These are phyloP conservation scores for Scaptomyza pallida DNA, from an alignment of 1,140 invertebrate genomes.

Conservation along the genomic window DNA sequence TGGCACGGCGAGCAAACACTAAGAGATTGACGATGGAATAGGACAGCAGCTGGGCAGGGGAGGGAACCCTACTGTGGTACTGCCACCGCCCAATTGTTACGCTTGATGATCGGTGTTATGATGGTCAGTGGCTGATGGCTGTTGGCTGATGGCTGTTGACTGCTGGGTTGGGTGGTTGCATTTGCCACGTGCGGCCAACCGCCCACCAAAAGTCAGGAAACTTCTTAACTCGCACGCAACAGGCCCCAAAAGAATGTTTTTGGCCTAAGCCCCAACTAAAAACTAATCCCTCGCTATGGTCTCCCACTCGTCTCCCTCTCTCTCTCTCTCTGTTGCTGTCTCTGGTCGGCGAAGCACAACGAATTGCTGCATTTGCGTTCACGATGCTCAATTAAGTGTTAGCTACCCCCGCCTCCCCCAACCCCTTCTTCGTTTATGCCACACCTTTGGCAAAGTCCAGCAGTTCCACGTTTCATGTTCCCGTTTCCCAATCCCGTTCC, in stretches of 20 bases:
- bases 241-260: conserved; percentile 23
- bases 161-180: conserved; percentile 10
- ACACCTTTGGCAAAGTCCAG: not conserved
- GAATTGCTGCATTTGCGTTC: conserved; percentile 72
- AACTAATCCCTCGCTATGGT: not conserved
- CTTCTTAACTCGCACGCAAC: conserved; percentile 30
- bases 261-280: conserved; percentile 3
- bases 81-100: conserved; percentile 54
- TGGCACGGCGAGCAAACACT: conserved; percentile 3
- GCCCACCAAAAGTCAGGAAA: conserved; percentile 26
- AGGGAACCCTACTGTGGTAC: conserved; percentile 2
- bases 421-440: no score
- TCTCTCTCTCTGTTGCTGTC: not conserved
- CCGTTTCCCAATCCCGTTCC: not conserved
- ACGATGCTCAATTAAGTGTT: conserved; percentile 62
- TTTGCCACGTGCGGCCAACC: conserved; percentile 39
- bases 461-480: conserved; percentile 5
- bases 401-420: not conserved
- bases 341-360: conserved; percentile 63
- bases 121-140: conserved; percentile 6
- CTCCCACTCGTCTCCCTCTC: not conserved
- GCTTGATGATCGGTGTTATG: conserved; percentile 30
- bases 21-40: no score
- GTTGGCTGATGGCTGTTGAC: not conserved
- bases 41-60: no score